These are phyloP conservation scores for Python bivittatus DNA, from an alignment of 2,113 vertebrate genomes.

Conservation along the genomic window DNA sequence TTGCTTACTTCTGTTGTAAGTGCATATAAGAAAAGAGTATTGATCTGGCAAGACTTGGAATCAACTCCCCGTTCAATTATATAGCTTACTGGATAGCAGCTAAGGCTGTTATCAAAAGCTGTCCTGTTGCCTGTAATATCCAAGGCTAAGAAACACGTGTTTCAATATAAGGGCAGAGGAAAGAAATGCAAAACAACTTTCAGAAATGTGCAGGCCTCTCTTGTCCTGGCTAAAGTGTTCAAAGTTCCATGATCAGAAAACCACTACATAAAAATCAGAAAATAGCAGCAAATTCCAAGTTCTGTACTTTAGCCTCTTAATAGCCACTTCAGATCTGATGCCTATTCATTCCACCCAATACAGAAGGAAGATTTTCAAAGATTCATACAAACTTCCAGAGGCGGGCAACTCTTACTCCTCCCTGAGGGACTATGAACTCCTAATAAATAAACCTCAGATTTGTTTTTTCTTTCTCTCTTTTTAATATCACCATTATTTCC, in stretches of 20 bases:
- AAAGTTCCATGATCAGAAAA: not conserved
- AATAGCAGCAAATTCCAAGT: not conserved
- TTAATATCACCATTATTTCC: not conserved
- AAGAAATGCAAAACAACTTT: not conserved
- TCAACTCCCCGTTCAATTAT: not conserved
- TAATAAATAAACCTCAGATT: slow-evolving; percentile 16
- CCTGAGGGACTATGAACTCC: slow-evolving; percentile 12
- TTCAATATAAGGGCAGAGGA: not conserved
- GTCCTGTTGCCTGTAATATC: not conserved
- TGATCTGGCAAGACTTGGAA: not conserved
- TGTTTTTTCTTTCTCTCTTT: not conserved
- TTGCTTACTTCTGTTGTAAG: not conserved
- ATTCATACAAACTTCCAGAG: not conserved
- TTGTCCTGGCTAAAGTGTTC: not conserved
- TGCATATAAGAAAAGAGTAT: not conserved
- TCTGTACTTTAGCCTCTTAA: too few relatives aligned
- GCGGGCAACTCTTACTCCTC: slow-evolving; percentile 26
- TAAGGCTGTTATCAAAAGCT: not conserved
- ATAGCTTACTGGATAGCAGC: not conserved
- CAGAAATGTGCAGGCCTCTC: not conserved
- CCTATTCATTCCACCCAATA: slow-evolving; percentile 13
- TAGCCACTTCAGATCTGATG: slow-evolving; percentile 11
- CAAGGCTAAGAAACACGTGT: not conserved
- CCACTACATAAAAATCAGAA: not conserved
- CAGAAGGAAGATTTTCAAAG: slow-evolving; percentile 23